Percentiles rank a stretch among this genome's conserved stretches.
Conservation (phyloP, 2,113 vertebrate species). For the mouse (Mus musculus) region GRCm39 chr2:142621501-142622000, state of each 20-base stretch:
- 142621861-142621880: neutral
- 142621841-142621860: neutral
- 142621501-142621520: neutral
- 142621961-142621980: neutral
- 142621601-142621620: neutral
- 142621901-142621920: neutral
- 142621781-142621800: neutral
- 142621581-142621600: neutral
- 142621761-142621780: neutral
- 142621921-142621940: neutral
- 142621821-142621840: neutral
- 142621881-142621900: neutral
- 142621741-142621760: neutral
- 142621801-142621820: neutral
- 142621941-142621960: neutral
- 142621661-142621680: neutral
- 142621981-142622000: neutral
- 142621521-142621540: neutral
- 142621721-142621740: neutral
- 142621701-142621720: neutral
- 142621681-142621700: neutral
- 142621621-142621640: neutral
- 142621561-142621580: neutral
- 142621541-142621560: neutral
- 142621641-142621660: neutral